phyloP scores from a whole-genome alignment of 2,797 vertebrate genomes.

The Molossus alvarezi region DNA sequence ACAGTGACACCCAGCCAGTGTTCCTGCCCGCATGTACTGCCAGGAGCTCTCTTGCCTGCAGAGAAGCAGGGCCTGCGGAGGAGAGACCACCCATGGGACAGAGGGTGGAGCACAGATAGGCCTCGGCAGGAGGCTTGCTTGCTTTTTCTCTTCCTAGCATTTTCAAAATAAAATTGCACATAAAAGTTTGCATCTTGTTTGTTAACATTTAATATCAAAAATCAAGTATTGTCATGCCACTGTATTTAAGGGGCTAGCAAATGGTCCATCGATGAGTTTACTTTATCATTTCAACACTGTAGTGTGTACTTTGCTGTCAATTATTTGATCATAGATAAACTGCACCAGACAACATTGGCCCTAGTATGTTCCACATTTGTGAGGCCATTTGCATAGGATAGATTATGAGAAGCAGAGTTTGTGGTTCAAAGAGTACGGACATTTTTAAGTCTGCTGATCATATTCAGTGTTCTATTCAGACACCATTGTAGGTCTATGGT shows the following conservation, averaged over 20 bases:
- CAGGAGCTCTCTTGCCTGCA: neutral
- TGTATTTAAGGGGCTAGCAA: neutral
- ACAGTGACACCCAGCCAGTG: neutral
- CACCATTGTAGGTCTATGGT: neutral
- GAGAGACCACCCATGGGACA: neutral
- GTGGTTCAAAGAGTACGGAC: neutral
- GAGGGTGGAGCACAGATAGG: neutral
- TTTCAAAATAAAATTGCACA: neutral
- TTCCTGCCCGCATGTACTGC: neutral
- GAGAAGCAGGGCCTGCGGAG: neutral
- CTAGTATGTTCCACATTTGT: neutral
- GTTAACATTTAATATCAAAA: slow-evolving; percentile 43
- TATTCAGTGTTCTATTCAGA: neutral
- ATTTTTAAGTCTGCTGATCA: neutral
- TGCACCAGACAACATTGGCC: neutral
- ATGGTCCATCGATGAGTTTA: neutral
- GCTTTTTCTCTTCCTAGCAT: neutral
- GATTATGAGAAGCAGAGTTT: neutral
- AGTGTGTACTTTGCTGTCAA: neutral
- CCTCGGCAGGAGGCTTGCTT: neutral
- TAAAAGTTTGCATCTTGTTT: neutral
- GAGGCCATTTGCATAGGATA: neutral
- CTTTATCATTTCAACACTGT: neutral
- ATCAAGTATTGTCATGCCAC: neutral
- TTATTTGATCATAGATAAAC: neutral